Base-by-base conservation (phyloP, 2,797 vertebrate species). In the Falco novaeseelandiae region DNA sequence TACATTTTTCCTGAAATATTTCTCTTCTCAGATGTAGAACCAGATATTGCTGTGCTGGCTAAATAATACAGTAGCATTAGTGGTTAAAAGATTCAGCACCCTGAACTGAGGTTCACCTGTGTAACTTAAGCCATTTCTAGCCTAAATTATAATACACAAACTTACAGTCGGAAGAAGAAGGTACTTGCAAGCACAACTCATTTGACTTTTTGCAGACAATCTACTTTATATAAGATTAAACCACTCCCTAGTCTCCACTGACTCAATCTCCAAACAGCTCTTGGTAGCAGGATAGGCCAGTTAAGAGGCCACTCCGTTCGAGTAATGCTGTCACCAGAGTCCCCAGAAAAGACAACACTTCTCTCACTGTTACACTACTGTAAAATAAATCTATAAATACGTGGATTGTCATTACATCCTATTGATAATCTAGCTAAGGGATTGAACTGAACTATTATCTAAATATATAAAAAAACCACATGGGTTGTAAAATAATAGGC, bases 401-500 rank as follows among this genome's bases (percentile, higher is more conserved):
- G 3, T 51, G 46, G 27, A 66, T 85, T 76, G 49, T 30, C 73
- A 63, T 46, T 90, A 65, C 6, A 4, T 19, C 32, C 63, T 62
- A 58, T 54, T 5, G 14, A 85, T 80, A 89, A 90, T 59, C 36
- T 77, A 77, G 34, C 36, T 77, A 70, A 73, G 55, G 52, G 57
- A 77, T 27, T 80, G 26, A 92, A 87, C 13, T 30, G 30, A 30
- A 46, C 48, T 52, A 23, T 49, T 77, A 89, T 34, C 66, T 69
- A 76, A 83, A 51, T 42, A 36, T 61, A 90, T 81, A 40, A 69
- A 30, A 94, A 96, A 96, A 87, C 2, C 74, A 73, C 55, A 77
- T 18, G n/a, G 62, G 26, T 49, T 89, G 46, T 90, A 83, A 90
- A 97, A 84, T 89, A 94, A 59, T 62, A 84, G 86, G 74, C 78